Evolutionary conservation across 2,888 invertebrate species (phyloP).

Genomic region (Pardosa pseudoannulata): DNA sequence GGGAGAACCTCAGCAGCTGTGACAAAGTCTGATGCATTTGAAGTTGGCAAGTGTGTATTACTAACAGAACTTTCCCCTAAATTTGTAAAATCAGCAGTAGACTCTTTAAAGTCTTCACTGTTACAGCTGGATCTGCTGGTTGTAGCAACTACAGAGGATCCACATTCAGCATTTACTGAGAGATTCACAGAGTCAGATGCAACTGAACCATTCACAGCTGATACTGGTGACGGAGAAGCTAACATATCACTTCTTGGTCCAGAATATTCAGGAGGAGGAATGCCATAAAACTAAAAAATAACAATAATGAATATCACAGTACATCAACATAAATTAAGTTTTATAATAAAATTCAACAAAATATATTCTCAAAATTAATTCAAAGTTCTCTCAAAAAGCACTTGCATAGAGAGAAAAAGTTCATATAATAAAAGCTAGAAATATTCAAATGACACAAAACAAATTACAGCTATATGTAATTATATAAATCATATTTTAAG

Average conservation of each 20-base stretch:
- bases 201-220: background rate
- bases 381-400: too few species aligned
- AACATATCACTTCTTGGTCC: constrained; percentile 29
- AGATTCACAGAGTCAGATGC: background rate
- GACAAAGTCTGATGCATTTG: constrained; percentile 32
- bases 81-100: background rate
- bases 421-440: too few species aligned
- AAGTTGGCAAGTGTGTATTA: background rate
- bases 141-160: background rate
- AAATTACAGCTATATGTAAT: too few species aligned
- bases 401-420: too few species aligned
- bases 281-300: constrained; percentile 59
- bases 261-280: constrained; percentile 65
- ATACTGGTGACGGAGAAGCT: background rate
- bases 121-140: background rate
- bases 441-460: too few species aligned
- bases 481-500: too few species aligned
- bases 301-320: too few species aligned
- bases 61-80: background rate
- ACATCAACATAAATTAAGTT: background rate
- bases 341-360: background rate
- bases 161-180: background rate
- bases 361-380: too few species aligned
- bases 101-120: constrained; percentile 19
- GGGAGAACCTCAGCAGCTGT: constrained; percentile 44